Percentiles rank a stretch among this genome's conserved stretches.
Conservation (phyloP, 1,140 invertebrate species). For the Camponotus vicinus region DNA sequence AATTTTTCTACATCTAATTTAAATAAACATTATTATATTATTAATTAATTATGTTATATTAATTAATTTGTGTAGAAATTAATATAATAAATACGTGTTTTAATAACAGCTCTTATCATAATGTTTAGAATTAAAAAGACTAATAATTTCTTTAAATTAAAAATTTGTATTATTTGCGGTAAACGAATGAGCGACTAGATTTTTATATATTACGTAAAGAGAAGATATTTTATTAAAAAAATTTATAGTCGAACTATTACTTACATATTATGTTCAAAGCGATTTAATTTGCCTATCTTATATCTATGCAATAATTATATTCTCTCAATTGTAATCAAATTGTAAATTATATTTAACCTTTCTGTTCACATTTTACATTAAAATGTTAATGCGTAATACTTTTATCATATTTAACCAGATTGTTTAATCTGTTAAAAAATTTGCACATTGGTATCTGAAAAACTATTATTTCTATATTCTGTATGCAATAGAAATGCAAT, state of each 20-base stretch:
- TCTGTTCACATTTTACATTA: background rate
- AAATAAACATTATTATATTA: background rate
- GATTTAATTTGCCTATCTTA: background rate
- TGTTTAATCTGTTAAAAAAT: background rate
- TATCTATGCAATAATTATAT: background rate
- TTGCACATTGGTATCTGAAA: background rate
- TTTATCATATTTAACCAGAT: background rate
- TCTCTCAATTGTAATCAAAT: background rate
- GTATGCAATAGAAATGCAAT: background rate
- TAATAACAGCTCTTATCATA: too few species aligned
- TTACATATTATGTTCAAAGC: background rate
- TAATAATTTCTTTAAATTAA: too few species aligned
- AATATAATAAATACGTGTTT: too few species aligned
- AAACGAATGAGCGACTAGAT: too few species aligned
- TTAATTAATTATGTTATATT: too few species aligned
- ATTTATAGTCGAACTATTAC: background rate
- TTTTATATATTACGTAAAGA: background rate
- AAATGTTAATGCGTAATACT: background rate
- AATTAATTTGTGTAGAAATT: too few species aligned
- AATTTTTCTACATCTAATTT: background rate
- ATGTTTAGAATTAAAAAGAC: too few species aligned
- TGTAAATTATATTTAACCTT: conserved; percentile 30
- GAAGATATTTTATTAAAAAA: too few species aligned
- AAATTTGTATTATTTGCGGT: too few species aligned
- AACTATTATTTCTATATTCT: too few species aligned